Conservation (phyloP, 2,113 vertebrate genomes). For the Ageneiosus marmoratus region DNA sequence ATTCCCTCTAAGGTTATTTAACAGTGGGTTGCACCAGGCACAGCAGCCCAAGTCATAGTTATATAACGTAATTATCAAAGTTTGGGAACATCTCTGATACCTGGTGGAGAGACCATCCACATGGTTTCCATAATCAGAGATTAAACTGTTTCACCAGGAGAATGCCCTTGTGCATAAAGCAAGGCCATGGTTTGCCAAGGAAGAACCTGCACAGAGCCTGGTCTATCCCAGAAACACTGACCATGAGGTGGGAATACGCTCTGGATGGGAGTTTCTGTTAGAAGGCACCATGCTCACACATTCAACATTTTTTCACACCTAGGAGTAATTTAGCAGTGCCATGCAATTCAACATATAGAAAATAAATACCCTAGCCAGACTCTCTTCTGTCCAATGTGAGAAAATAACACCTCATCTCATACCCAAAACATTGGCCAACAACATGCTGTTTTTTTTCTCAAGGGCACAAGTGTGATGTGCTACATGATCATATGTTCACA, state of each 20-base stretch:
- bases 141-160: conserved; percentile 14
- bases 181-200: neutral
- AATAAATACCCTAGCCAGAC: neutral
- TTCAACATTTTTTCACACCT: neutral
- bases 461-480: neutral
- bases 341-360: neutral
- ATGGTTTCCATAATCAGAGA: conserved; percentile 29
- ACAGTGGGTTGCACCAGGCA: conserved; percentile 27
- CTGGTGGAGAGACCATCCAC: neutral
- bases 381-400: neutral
- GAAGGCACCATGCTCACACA: neutral
- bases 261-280: neutral
- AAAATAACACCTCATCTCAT: neutral
- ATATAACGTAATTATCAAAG: neutral
- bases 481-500: neutral
- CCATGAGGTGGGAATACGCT: neutral
- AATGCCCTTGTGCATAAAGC: neutral
- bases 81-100: neutral
- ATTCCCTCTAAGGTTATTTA: conserved; percentile 43
- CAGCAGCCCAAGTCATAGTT: neutral
- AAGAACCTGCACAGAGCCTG: neutral
- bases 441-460: neutral
- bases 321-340: neutral
- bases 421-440: neutral
- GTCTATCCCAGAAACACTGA: neutral